A percentile compares a stretch with the other conserved stretches of the same genome.
Evolutionary conservation across 2,797 vertebrate species (phyloP).

Genomic region (Sarcophilus harrisii): DNA sequence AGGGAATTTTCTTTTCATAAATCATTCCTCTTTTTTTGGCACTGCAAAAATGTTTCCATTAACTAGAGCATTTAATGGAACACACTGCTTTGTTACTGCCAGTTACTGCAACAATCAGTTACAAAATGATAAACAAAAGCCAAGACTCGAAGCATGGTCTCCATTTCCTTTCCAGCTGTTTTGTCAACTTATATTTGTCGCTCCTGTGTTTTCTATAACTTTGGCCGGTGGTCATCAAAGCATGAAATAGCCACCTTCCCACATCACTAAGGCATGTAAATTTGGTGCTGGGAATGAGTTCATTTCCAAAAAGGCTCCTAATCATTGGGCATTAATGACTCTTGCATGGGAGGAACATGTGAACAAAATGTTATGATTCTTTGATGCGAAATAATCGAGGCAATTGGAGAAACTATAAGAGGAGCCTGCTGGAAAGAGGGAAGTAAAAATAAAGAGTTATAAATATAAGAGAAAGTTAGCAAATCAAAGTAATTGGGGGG

Average conservation of each 20-base stretch:
- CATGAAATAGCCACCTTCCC: conserved; percentile 70
- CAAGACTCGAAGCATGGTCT: conserved; percentile 44
- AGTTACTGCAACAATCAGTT: conserved; percentile 74
- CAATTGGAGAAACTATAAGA: conserved; percentile 49
- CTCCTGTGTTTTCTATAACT: not conserved
- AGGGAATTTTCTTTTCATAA: conserved; percentile 64
- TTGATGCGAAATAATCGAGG: conserved; percentile 56
- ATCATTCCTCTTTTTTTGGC: conserved; percentile 69
- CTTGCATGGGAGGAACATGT: not conserved
- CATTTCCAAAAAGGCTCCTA: conserved; percentile 60
- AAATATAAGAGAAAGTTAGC: conserved; percentile 75
- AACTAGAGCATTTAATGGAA: conserved; percentile 81
- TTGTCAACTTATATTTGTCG: conserved; percentile 61
- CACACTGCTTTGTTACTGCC: conserved; percentile 82
- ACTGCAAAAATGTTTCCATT: conserved; percentile 77
- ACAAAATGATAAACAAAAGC: conserved; percentile 80
- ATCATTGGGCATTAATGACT: conserved; percentile 44
- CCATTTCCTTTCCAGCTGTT: conserved; percentile 67
- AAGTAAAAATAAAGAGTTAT: conserved; percentile 69
- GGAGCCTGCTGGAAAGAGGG: conserved; percentile 55
- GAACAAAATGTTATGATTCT: conserved; percentile 61
- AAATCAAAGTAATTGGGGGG: conserved; percentile 70
- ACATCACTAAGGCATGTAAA: conserved; percentile 59
- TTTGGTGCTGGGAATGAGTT: conserved; percentile 66
- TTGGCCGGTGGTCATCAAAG: conserved; percentile 47